phyloP scores from a whole-genome alignment of 1,140 invertebrate genomes.

The Drosophila navojoa region DNA sequence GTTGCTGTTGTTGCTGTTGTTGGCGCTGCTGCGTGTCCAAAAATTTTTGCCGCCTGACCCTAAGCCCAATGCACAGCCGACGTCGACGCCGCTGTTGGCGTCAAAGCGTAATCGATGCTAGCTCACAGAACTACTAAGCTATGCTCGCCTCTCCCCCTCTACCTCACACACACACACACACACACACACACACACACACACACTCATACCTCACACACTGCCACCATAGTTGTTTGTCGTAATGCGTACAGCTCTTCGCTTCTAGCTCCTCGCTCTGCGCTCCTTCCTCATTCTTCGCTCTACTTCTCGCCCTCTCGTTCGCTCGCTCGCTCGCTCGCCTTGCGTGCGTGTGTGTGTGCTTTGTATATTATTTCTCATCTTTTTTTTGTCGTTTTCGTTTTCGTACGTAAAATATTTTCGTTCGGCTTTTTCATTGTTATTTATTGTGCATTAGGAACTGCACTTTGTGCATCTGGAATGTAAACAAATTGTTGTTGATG shows the following conservation, averaged over 20 bases:
- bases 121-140: slow-evolving; percentile 40
- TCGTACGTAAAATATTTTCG: slow-evolving; percentile 21
- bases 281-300: not conserved
- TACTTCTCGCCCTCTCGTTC: not conserved
- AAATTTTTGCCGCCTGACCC: slow-evolving; percentile 56
- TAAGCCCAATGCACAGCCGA: slow-evolving; percentile 47
- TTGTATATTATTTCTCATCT: slow-evolving; percentile 25
- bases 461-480: slow-evolving; percentile 35
- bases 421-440: slow-evolving; percentile 42
- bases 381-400: slow-evolving; percentile 2
- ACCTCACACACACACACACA: not conserved
- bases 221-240: slow-evolving; percentile 30
- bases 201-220: not conserved
- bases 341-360: slow-evolving; percentile 26
- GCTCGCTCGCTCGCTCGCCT: not conserved
- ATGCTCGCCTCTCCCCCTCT: not conserved
- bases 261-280: no score
- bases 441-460: slow-evolving; percentile 44
- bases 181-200: not conserved
- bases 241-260: slow-evolving; percentile 35
- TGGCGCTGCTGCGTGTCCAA: slow-evolving; percentile 45
- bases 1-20: not conserved
- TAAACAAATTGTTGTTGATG: slow-evolving; percentile 45
- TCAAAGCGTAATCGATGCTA: slow-evolving; percentile 58
- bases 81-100: slow-evolving; percentile 32